Percentiles rank a stretch among this genome's conserved stretches.
These are phyloP conservation scores for Lepidocyrtoides sp. DNA, from an alignment of 2,888 invertebrate species.

Conservation along the genomic window DNA sequence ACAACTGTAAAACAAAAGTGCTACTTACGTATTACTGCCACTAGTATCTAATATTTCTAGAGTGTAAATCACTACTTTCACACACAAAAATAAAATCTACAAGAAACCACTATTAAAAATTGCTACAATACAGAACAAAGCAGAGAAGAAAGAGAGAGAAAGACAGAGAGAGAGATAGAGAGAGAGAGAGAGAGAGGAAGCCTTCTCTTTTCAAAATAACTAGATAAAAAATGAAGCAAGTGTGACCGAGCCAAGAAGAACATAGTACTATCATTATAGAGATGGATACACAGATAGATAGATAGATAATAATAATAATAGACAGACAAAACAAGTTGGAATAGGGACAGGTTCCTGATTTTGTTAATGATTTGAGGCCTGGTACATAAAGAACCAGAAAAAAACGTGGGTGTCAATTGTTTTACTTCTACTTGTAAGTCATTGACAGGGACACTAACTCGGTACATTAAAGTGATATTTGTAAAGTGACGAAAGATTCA, in stretches of 20 bases:
- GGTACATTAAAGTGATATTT: neutral
- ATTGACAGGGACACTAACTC: conserved; percentile 1
- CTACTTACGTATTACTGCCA: neutral
- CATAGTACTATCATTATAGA: neutral
- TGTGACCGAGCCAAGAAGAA: conserved; percentile 40
- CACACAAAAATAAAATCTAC: conserved; percentile 2
- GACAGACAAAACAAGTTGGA: conserved; percentile 33
- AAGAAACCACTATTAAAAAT: neutral
- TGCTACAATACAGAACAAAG: conserved; percentile 10
- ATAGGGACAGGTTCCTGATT: neutral
- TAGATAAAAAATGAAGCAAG: conserved; percentile 34
- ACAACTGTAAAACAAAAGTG: neutral
- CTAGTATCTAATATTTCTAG: neutral
- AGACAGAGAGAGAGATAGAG: conserved; percentile 5
- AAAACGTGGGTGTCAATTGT: neutral
- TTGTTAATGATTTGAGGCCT: neutral
- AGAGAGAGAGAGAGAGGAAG: neutral
- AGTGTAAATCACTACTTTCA: neutral
- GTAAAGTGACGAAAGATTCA: neutral
- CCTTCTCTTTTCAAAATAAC: neutral
- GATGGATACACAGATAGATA: conserved; percentile 31
- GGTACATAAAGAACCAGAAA: neutral
- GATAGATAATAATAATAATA: too few relatives aligned
- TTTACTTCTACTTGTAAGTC: neutral
- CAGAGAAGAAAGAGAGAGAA: conserved; percentile 7